Evolutionary conservation across 2,888 invertebrate species (phyloP), one percentile per base, ranked within the genome.

Genomic region (Flexamia atlantica): DNA sequence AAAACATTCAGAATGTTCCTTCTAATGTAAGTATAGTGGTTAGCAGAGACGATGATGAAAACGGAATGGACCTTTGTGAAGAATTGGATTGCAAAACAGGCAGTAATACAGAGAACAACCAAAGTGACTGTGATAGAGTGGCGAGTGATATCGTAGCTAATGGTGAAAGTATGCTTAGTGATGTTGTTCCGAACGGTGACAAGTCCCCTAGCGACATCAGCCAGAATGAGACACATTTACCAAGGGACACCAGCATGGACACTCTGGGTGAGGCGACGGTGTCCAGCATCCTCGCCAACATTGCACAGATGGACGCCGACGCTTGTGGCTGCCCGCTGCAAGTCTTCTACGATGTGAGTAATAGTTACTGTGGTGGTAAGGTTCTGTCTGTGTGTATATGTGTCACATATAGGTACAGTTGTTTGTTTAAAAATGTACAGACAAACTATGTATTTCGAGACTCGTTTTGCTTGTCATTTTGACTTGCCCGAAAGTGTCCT

Each of bases 251-350:
- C 88, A 96, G 95, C 88, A 92, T 92, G 70, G 94, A 94, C 88
- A 92, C 93, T 0, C 90, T 93, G 72, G 91, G 92, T n/a, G 93
- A 93, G 85, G 90, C 90, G 14, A 90, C 90, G 46, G 90, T 91
- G 28, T 91, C 94, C 60, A 93, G 93, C 86, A 94, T 92, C 88
- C 91, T 95, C 88, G 93, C 92, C 0, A 91, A 91, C 86, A 90
- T 93, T 60, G 93, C 94, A 40, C 94, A 94, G 88, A 91, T 95
- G 83, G 93, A 93, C 89, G 92, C 93, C 82, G 91, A 94, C 88
- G 93, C 95, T 81, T 98, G 96, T 90, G 98, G 98, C 14, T 94
- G 98, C 88, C 99, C 99, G 0, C 40, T 70, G 17, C 70, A 70
- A 14, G 70, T 70, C 40, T 70, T 70, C 14, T 25, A 36, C 20